phyloP scores from a whole-genome alignment of 2,113 vertebrate genomes.

The Clarias batrachus region DNA sequence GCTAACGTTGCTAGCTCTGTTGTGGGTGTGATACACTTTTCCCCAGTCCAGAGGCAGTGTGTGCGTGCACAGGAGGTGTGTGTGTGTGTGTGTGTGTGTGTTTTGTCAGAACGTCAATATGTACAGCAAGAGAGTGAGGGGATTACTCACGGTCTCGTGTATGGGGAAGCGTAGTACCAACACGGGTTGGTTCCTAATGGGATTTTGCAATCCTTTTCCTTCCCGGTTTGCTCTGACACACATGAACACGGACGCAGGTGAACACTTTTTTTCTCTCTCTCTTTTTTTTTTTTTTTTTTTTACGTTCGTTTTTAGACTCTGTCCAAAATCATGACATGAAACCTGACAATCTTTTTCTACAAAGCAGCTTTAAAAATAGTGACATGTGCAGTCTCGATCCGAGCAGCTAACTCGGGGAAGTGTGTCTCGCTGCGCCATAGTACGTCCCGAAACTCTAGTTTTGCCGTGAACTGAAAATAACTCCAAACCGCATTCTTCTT shows the following conservation, averaged over 20 bases:
- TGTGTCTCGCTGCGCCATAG: neutral
- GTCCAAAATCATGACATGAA: conserved; percentile 35
- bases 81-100: conserved; percentile 64
- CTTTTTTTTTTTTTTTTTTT: too few species aligned
- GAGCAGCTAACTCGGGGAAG: neutral
- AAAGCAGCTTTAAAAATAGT: conserved; percentile 16
- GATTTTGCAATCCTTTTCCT: conserved; percentile 68
- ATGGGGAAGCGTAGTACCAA: conserved; percentile 66
- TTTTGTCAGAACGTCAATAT: conserved; percentile 46
- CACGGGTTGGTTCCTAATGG: conserved; percentile 70
- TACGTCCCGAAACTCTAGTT: neutral
- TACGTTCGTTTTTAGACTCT: neutral
- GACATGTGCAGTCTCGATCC: neutral
- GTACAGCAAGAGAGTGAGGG: conserved; percentile 59
- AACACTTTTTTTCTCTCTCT: neutral
- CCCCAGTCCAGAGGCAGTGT: conserved; percentile 60
- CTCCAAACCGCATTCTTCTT: conserved; percentile 46
- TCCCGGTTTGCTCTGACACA: conserved; percentile 34
- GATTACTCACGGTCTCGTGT: conserved; percentile 71
- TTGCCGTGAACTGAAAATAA: conserved; percentile 19
- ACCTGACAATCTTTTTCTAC: conserved; percentile 8
- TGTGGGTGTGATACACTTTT: conserved; percentile 60
- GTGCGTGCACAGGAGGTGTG: conserved; percentile 43
- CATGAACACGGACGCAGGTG: conserved; percentile 12
- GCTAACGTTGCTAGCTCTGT: conserved; percentile 63